These are phyloP conservation scores for Megalops cyprinoides DNA, from an alignment of 2,797 vertebrate species.

Conservation along the genomic window DNA sequence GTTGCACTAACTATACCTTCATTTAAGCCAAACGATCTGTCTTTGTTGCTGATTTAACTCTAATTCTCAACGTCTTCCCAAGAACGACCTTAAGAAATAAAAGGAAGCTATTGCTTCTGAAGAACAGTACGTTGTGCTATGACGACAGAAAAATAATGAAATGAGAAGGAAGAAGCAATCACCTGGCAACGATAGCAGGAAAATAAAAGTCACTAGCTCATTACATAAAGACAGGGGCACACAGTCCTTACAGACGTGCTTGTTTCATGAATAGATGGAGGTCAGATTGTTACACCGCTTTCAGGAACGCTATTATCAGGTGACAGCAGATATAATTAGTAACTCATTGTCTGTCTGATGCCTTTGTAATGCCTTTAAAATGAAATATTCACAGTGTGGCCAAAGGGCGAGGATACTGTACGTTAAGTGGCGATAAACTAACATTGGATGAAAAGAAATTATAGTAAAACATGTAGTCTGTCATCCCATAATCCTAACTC, in stretches of 20 bases:
- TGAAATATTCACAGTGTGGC: too few relatives aligned
- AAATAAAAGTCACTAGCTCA: slow-evolving; percentile 11
- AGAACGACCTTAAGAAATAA: slow-evolving; percentile 26
- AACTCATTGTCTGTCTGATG: neutral
- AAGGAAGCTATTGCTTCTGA: too few relatives aligned
- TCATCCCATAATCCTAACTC: too few relatives aligned
- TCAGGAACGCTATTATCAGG: neutral
- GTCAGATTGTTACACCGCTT: neutral
- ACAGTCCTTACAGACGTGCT: too few relatives aligned
- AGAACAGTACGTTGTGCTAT: neutral
- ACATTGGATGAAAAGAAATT: too few relatives aligned
- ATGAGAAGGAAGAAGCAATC: slow-evolving; percentile 16
- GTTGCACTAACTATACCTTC: too few relatives aligned
- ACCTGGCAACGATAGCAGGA: slow-evolving; percentile 29
- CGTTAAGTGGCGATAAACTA: too few relatives aligned
- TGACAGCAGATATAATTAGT: neutral
- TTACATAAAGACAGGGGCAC: neutral
- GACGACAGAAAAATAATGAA: slow-evolving; percentile 23
- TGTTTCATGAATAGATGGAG: too few relatives aligned
- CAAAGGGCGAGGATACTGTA: too few relatives aligned
- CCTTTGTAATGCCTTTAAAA: too few relatives aligned
- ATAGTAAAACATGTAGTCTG: too few relatives aligned
- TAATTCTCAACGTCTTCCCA: neutral
- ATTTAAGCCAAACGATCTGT: neutral
- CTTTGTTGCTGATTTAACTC: neutral